Evolutionary conservation across 1,140 invertebrate species (phyloP).

Genomic region (Hetaerina americana): DNA sequence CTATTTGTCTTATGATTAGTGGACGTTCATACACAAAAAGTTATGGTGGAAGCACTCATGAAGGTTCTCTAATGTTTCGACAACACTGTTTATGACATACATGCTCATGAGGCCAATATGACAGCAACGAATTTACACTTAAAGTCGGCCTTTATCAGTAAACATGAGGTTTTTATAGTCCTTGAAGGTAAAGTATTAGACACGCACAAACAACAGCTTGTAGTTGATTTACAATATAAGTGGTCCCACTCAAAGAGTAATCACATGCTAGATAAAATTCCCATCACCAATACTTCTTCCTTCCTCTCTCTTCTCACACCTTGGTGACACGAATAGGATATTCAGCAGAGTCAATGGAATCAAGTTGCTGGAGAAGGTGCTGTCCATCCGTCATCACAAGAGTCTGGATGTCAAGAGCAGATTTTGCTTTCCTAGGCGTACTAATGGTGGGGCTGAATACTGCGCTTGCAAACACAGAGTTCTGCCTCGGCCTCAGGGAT

Average conservation of each 20-base stretch:
- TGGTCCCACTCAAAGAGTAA: neutral
- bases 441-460: conserved; percentile 38
- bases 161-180: too few relatives aligned
- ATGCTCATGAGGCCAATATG: neutral
- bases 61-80: neutral
- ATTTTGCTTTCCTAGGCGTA: conserved; percentile 55
- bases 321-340: neutral
- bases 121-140: too few relatives aligned
- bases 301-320: neutral
- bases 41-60: neutral
- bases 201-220: too few relatives aligned
- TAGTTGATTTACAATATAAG: too few relatives aligned
- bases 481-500: conserved; percentile 43
- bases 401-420: conserved; percentile 62
- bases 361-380: neutral
- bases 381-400: neutral
- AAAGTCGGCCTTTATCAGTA: too few relatives aligned
- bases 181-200: too few relatives aligned
- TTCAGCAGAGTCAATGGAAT: neutral
- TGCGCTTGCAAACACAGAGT: conserved; percentile 69
- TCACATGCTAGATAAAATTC: too few relatives aligned
- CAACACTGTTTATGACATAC: neutral
- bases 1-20: neutral
- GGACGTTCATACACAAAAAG: neutral
- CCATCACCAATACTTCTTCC: neutral